phyloP scores from a whole-genome alignment of 2,888 invertebrate genomes.

The Serrognathus titanus region DNA sequence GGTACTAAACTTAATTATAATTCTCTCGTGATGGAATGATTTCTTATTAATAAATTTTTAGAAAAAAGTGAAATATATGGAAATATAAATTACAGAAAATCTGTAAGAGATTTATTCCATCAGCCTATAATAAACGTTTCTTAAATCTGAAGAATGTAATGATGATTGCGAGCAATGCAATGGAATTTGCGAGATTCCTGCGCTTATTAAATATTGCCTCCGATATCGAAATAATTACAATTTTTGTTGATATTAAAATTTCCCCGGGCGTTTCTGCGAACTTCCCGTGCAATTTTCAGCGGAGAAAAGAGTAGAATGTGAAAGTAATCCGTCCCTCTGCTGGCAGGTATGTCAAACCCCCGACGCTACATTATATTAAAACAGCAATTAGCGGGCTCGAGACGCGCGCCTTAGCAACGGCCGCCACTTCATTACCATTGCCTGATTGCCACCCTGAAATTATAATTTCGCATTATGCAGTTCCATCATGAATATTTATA shows the following conservation, averaged over 20 bases:
- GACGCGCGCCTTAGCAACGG: conserved; percentile 21
- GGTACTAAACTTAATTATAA: no score
- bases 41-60: no score
- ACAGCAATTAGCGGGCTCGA: conserved; percentile 26
- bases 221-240: conserved; percentile 9
- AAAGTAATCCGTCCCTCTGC: conserved; percentile 4
- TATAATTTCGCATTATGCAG: conserved; percentile 35
- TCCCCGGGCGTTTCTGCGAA: neutral
- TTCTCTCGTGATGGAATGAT: no score
- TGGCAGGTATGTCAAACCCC: conserved; percentile 23
- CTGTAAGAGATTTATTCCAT: no score
- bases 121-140: no score
- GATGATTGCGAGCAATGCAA: no score
- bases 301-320: conserved; percentile 13
- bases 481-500: conserved; percentile 34
- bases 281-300: conserved; percentile 3
- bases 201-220: neutral
- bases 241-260: conserved; percentile 7
- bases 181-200: no score
- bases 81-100: no score
- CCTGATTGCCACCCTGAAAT: conserved; percentile 32
- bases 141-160: no score
- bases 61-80: no score
- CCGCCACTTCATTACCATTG: conserved; percentile 33
- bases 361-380: conserved; percentile 28